Base-by-base conservation (phyloP, 2,888 invertebrate genomes). In the Drosophila nigricruria region DNA sequence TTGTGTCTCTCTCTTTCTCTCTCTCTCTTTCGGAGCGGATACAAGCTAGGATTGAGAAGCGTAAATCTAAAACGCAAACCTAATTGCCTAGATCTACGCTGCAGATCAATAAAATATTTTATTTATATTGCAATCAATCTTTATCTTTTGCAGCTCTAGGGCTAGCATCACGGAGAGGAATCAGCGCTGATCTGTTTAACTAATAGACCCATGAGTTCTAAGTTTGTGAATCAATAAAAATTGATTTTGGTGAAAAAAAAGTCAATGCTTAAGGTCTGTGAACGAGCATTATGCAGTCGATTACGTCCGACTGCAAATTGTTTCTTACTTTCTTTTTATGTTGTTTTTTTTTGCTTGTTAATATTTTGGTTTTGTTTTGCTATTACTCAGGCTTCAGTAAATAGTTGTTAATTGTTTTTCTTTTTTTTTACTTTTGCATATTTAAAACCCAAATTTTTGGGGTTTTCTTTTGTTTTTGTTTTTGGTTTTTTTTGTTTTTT, bases 321-420 rank as follows among this genome's bases (percentile, higher is more conserved):
- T 14, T 32, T 12, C 12, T 57, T 57, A 30, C 53, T 59, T 68
- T 70, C 43, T 40, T 23, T 16, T 68, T 10, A 18, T 68, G 49
- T 59, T 62, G n/a, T n/a, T n/a, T n/a, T n/a, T n/a, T n/a, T n/a
- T n/a, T n/a, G n/a, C n/a, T 80, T 72, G 57, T 54, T 36, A n/a
- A 60, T 56, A 58, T 67, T 62, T 32, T 45, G 56, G 67, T 81
- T 77, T 69, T 61, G 54, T 79, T 79, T 73, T 68, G 66, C 71
- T 72, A 36, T 71, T 79, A 58, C 65, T 75, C 62, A 70, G 50
- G 68, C 62, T 62, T 73, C 73, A 73, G 79, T 77, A 80, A 79
- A 81, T 79, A 79, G 68, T 80, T 78, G 62, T 72, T 27, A 12
- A 14, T 25, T 38, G 4, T 54, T 53, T 25, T 25, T 23, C 71